Percentiles rank a stretch among this genome's conserved stretches.
Evolutionary conservation across 2,113 vertebrate genomes (phyloP).

Genomic region (Pogona vitticeps): DNA sequence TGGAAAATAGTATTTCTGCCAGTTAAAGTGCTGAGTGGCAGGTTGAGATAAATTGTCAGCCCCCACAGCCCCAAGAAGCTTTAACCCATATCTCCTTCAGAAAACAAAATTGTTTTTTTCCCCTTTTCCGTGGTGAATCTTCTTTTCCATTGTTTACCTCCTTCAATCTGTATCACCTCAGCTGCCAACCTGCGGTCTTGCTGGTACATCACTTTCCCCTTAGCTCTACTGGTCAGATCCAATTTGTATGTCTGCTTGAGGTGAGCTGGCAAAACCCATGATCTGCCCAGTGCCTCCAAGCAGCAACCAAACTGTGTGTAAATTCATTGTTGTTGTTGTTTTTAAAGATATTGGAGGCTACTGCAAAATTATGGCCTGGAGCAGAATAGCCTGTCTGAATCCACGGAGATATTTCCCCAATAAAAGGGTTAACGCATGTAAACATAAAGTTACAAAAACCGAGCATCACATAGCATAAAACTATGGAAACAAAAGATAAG

Average conservation of each 20-base stretch:
- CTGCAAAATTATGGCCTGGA: conserved; percentile 1
- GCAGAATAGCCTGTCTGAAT: conserved; percentile 8
- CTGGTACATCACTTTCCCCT: background rate
- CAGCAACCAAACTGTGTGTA: conserved; percentile 1
- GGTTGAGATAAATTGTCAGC: background rate
- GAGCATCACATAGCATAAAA: background rate
- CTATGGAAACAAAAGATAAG: conserved; percentile 8
- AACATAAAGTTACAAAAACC: background rate
- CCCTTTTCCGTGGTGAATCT: background rate
- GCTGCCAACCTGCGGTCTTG: background rate
- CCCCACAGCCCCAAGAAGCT: background rate
- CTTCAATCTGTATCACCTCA: background rate
- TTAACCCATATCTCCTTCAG: background rate
- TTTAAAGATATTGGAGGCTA: conserved; percentile 20
- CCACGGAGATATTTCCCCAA: conserved; percentile 2
- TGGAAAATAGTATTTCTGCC: background rate
- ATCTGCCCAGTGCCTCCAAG: background rate
- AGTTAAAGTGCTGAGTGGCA: background rate
- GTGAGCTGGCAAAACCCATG: conserved; percentile 12
- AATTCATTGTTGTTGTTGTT: too few species aligned
- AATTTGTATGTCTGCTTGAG: background rate
- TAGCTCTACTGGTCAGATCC: background rate
- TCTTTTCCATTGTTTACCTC: background rate
- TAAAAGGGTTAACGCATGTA: conserved; percentile 11
- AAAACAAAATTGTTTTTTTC: background rate